Percentiles rank a stretch among this genome's conserved stretches.
phyloP scores from a whole-genome alignment of 2,888 invertebrate genomes.

The Drosophila melanosoma region DNA sequence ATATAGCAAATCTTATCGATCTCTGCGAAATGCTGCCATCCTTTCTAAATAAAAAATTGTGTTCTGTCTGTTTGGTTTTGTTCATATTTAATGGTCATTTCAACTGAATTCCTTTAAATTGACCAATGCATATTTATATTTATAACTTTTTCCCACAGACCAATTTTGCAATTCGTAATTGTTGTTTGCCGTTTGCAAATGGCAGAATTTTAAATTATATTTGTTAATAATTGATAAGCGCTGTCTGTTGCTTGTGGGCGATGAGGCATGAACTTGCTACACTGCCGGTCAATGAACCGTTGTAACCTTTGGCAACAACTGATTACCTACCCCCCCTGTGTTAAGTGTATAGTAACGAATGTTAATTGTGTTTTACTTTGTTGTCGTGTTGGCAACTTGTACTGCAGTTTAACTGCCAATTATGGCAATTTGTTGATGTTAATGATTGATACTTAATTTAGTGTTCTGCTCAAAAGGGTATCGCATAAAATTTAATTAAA shows the following conservation, averaged over 20 bases:
- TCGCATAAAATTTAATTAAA: neutral
- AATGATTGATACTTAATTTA: conserved; percentile 48
- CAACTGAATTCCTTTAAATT: conserved; percentile 32
- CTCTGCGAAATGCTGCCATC: neutral
- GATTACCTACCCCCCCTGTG: conserved; percentile 46
- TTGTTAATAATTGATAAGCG: conserved; percentile 49
- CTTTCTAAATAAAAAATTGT: neutral
- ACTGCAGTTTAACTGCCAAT: conserved; percentile 59
- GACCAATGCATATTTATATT: conserved; percentile 32
- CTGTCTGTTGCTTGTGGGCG: neutral
- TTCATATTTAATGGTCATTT: neutral
- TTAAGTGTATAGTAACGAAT: conserved; percentile 1
- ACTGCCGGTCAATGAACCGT: conserved; percentile 74
- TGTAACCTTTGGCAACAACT: conserved; percentile 66
- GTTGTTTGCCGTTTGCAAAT: conserved; percentile 29
- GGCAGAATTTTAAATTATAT: conserved; percentile 22
- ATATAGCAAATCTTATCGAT: neutral
- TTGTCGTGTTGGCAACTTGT: conserved; percentile 21
- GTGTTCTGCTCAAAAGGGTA: neutral
- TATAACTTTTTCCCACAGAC: neutral
- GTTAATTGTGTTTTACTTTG: neutral
- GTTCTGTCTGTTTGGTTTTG: neutral
- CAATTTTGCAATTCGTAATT: conserved; percentile 10
- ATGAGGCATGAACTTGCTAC: conserved; percentile 16
- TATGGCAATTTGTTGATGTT: conserved; percentile 59